A percentile compares a stretch with the other conserved stretches of the same genome.
Conservation (phyloP, 2,113 vertebrate genomes). For the Centropus bengalensis region DNA sequence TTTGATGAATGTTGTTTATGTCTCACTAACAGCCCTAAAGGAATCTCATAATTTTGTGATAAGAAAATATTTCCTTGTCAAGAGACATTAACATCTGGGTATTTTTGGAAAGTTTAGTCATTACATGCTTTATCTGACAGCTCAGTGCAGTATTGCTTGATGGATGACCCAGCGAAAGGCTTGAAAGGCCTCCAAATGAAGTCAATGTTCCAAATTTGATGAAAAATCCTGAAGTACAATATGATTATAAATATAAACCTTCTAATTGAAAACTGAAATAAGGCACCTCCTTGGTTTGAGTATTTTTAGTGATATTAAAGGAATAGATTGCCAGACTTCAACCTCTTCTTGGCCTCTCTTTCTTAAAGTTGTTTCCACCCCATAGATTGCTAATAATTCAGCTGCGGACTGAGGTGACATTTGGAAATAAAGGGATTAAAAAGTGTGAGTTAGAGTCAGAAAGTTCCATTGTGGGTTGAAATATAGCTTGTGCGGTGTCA, state of each 20-base stretch:
- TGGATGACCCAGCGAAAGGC: neutral
- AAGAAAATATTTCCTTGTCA: slow-evolving; percentile 56
- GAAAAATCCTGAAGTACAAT: neutral
- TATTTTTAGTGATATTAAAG: neutral
- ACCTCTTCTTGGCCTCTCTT: neutral
- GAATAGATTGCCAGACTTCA: neutral
- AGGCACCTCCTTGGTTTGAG: neutral
- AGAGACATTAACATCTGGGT: slow-evolving; percentile 7
- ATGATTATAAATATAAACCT: neutral
- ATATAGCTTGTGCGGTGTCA: neutral
- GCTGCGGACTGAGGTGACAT: neutral
- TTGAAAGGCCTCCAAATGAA: slow-evolving; percentile 38
- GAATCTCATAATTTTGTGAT: slow-evolving; percentile 15
- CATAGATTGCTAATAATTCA: neutral
- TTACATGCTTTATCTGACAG: slow-evolving; percentile 30
- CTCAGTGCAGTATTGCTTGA: neutral
- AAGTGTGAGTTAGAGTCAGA: neutral
- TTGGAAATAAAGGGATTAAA: neutral
- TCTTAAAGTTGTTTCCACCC: neutral
- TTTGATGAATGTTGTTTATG: slow-evolving; percentile 45
- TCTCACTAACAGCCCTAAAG: slow-evolving; percentile 40
- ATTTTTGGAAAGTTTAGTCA: slow-evolving; percentile 7
- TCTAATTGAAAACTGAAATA: neutral
- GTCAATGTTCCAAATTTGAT: neutral
- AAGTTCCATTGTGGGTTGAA: neutral